Percentiles rank a stretch among this genome's conserved stretches.
These are phyloP conservation scores for Brachionus koreanus DNA, from an alignment of 1,140 invertebrate species.

Conservation along the genomic window DNA sequence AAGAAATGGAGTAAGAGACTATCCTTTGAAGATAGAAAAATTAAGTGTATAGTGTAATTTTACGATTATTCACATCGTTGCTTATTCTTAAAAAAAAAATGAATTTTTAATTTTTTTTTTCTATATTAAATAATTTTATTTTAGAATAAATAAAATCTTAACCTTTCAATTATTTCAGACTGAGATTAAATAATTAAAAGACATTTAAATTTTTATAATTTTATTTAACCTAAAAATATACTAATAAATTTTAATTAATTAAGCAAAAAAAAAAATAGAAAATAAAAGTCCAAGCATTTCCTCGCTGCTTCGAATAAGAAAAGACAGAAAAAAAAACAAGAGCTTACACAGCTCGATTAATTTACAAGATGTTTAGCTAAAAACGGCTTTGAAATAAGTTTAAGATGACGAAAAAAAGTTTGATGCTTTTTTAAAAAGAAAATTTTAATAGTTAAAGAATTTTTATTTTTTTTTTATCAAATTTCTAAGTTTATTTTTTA, in stretches of 20 bases:
- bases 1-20: no score
- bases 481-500: constrained; percentile 18
- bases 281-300: background rate
- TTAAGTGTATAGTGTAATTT: no score
- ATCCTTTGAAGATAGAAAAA: no score
- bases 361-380: background rate
- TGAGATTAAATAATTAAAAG: background rate
- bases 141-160: no score
- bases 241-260: background rate
- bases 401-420: background rate
- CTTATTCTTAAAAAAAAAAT: no score
- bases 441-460: background rate
- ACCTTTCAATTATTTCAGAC: no score
- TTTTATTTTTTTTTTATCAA: background rate
- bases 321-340: background rate
- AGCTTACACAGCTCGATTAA: background rate
- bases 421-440: background rate
- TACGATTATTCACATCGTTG: no score
- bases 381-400: background rate
- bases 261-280: background rate
- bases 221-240: background rate
- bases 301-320: background rate
- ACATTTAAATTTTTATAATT: background rate
- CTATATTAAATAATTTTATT: background rate
- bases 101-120: no score